Evolutionary conservation across 2,113 vertebrate genomes (phyloP).

Genomic region (Otis tarda): DNA sequence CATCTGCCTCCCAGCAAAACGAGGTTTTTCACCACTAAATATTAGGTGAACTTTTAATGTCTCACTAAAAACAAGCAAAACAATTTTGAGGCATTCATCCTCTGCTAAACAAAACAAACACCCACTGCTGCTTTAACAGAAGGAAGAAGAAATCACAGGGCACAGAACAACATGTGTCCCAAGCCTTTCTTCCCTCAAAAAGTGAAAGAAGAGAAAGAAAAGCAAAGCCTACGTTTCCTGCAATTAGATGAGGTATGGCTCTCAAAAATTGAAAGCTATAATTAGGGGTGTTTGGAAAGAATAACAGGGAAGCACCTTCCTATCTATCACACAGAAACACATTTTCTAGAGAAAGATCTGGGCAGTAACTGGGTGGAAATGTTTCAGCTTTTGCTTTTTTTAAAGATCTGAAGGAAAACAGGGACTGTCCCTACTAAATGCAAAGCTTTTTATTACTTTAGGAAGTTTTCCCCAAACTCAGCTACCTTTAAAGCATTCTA

Average conservation of each 20-base stretch:
- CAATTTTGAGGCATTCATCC: not conserved
- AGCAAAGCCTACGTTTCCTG: constrained; percentile 9
- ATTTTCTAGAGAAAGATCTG: not conserved
- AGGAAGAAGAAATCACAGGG: constrained; percentile 1
- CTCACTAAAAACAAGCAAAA: not conserved
- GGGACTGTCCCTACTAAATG: not conserved
- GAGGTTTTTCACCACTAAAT: not conserved
- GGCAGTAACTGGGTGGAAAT: not conserved
- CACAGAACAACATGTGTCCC: not conserved
- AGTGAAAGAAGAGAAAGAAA: constrained; percentile 2
- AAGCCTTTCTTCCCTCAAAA: not conserved
- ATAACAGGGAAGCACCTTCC: constrained; percentile 7
- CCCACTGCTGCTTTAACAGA: constrained; percentile 16
- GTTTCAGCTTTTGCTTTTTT: not conserved
- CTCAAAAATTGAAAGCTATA: constrained; percentile 29
- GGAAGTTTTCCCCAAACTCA: not conserved
- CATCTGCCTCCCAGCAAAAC: not conserved
- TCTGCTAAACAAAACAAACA: constrained; percentile 44
- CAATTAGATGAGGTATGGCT: constrained; percentile 52
- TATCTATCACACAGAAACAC: not conserved
- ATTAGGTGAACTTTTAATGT: not conserved
- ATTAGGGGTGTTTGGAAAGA: constrained; percentile 44
- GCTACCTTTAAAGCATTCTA: not conserved
- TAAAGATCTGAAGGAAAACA: not conserved
- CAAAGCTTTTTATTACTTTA: not conserved